These are phyloP conservation scores for Gadopsis marmoratus DNA, from an alignment of 2,797 vertebrate species.

Conservation along the genomic window DNA sequence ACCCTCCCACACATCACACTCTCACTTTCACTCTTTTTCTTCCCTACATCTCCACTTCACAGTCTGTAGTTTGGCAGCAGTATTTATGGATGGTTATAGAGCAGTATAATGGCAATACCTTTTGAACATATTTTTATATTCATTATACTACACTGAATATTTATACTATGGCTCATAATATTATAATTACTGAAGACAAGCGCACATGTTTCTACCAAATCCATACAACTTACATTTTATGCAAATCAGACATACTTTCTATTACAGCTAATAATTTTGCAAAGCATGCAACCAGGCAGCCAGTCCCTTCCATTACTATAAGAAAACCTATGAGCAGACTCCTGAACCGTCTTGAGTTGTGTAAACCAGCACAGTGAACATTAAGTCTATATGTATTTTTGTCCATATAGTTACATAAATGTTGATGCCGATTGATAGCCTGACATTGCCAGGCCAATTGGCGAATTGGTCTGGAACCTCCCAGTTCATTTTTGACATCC, in stretches of 20 bases:
- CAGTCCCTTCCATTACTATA: not conserved
- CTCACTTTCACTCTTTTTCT: conserved; percentile 4
- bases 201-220: not conserved
- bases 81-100: not conserved
- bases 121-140: not conserved
- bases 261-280: not conserved
- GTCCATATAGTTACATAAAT: too few species aligned
- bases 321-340: too few species aligned
- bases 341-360: too few species aligned
- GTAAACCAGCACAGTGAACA: too few species aligned
- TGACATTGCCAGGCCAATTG: too few species aligned
- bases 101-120: not conserved
- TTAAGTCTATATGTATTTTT: not conserved
- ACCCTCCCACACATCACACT: conserved; percentile 30
- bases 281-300: not conserved
- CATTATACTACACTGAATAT: not conserved
- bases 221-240: not conserved
- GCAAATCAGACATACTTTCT: not conserved
- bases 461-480: too few species aligned
- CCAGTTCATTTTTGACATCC: too few species aligned
- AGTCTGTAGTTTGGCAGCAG: conserved; percentile 3
- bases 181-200: not conserved
- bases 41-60: conserved; percentile 9
- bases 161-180: not conserved
- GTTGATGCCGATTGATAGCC: not conserved